Evolutionary conservation across 2,888 invertebrate species (phyloP).

Genomic region (Aporophyla lueneburgensis): DNA sequence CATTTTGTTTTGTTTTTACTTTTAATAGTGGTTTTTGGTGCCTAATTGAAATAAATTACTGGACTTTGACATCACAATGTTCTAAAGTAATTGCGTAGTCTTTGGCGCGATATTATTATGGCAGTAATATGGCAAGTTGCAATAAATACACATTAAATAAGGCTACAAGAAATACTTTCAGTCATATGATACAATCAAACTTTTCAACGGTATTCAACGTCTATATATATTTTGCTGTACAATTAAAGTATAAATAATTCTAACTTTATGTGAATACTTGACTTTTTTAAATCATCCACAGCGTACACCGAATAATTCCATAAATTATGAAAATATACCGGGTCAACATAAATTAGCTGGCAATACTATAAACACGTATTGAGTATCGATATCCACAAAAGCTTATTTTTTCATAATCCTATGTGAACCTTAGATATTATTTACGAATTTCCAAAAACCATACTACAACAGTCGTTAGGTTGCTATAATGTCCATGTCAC

Average conservation of each 20-base stretch:
- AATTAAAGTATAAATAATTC: neutral
- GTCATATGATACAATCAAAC: slow-evolving; percentile 19
- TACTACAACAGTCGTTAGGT: no score
- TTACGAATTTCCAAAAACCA: no score
- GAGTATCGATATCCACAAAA: no score
- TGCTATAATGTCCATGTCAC: no score
- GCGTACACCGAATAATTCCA: slow-evolving; percentile 29
- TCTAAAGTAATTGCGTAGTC: slow-evolving; percentile 38
- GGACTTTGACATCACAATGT: slow-evolving; percentile 2
- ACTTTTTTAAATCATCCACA: slow-evolving; percentile 40
- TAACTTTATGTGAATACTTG: neutral
- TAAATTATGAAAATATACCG: slow-evolving; percentile 10
- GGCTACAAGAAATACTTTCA: slow-evolving; percentile 10
- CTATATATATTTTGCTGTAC: neutral
- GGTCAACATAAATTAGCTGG: no score
- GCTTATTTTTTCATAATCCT: no score
- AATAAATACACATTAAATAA: slow-evolving; percentile 37
- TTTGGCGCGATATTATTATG: slow-evolving; percentile 60
- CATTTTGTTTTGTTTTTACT: no score
- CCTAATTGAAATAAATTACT: no score
- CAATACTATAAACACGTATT: no score
- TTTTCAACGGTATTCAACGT: slow-evolving; percentile 1
- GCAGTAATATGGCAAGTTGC: slow-evolving; percentile 50
- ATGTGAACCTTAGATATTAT: no score
- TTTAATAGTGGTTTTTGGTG: no score